Base-by-base conservation (phyloP, 2,113 vertebrate genomes). In the Pseudopipra pipra region DNA sequence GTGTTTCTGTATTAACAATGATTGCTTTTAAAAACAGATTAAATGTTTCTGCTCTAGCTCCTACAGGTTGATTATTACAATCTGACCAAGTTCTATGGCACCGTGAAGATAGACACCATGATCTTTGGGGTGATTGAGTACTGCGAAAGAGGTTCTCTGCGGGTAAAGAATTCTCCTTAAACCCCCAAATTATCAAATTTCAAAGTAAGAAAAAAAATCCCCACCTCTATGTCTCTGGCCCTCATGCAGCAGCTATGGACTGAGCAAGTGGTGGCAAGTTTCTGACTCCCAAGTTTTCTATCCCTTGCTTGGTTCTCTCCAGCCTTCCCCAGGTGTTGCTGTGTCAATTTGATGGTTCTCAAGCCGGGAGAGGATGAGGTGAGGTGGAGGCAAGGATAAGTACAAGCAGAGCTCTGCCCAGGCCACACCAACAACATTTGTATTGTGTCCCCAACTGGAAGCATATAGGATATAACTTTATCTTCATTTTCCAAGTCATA, bases 71-170 rank as follows among this genome's bases (percentile, higher is more conserved):
- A 99, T 96, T 99, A 99, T 88, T 99, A 99, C 98, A 99, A 99
- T 97, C 97, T 99, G 97, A 99, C 99, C 63, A 99, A 99, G 97
- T 99, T 99, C 97, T 99, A 99, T 1, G 99, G 99, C 80, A 99
- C 99, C 0, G 99, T 99, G 96, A 99, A 99, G 97, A 98, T 99
- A 75, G 99, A 99, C n/a, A 89, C 97, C 25, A 98, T 97, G 39
- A 98, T 99, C 95, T 99, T 98, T 39, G 99, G 98, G 4, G 99
- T 99, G 95, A 98, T 98, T 43, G 99, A 99, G 89, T 99, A 99
- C 93, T 99, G 99, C 2, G 99, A 99, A 97, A 98, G 99, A 93
- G 99, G 99, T 44, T 99, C 99, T 49, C 98, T 99, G 87, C 97
- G 99, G 98, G 99, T 99, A 98, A 99, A 97, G 61, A 85, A 59